Percentiles rank a stretch among this genome's conserved stretches.
phyloP scores from a whole-genome alignment of 2,113 vertebrate genomes.

The Danionella cerebrum region DNA sequence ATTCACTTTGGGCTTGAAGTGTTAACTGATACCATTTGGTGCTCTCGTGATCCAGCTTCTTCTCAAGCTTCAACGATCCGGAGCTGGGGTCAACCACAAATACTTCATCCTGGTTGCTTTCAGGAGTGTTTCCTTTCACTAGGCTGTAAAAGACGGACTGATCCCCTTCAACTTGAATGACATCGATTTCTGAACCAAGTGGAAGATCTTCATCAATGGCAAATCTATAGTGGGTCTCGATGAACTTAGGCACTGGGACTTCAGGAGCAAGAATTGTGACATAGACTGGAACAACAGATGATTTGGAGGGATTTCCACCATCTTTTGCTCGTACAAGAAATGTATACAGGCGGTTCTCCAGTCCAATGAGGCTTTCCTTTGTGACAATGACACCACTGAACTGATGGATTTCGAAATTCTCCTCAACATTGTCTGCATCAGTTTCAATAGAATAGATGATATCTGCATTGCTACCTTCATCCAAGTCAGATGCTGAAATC shows the following conservation, averaged over 20 bases:
- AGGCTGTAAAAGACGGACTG: slow-evolving; percentile 73
- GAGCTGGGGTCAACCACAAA: slow-evolving; percentile 83
- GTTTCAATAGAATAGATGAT: slow-evolving; percentile 81
- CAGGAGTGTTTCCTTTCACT: slow-evolving; percentile 79
- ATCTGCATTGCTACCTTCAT: slow-evolving; percentile 94
- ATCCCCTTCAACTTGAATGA: slow-evolving; percentile 74
- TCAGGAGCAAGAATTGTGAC: slow-evolving; percentile 82
- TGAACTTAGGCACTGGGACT: slow-evolving; percentile 75
- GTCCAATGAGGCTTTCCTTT: slow-evolving; percentile 91
- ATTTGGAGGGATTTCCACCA: slow-evolving; percentile 74
- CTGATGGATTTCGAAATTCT: slow-evolving; percentile 87
- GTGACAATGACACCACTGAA: slow-evolving; percentile 80
- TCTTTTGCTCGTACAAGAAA: slow-evolving; percentile 89
- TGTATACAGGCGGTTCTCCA: slow-evolving; percentile 83
- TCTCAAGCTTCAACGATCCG: slow-evolving; percentile 84
- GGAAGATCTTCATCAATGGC: slow-evolving; percentile 78
- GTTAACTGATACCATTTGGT: slow-evolving; percentile 94
- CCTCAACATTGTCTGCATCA: slow-evolving; percentile 79
- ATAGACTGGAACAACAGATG: slow-evolving; percentile 81
- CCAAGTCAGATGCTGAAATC: slow-evolving; percentile 84
- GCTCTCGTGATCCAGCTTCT: slow-evolving; percentile 84
- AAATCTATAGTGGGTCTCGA: slow-evolving; percentile 85
- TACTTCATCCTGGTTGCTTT: slow-evolving; percentile 85
- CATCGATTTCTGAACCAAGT: slow-evolving; percentile 83
- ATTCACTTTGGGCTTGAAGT: slow-evolving; percentile 65